phyloP scores from a whole-genome alignment of 2,113 vertebrate species.

The Protomyctophum bolini region DNA sequence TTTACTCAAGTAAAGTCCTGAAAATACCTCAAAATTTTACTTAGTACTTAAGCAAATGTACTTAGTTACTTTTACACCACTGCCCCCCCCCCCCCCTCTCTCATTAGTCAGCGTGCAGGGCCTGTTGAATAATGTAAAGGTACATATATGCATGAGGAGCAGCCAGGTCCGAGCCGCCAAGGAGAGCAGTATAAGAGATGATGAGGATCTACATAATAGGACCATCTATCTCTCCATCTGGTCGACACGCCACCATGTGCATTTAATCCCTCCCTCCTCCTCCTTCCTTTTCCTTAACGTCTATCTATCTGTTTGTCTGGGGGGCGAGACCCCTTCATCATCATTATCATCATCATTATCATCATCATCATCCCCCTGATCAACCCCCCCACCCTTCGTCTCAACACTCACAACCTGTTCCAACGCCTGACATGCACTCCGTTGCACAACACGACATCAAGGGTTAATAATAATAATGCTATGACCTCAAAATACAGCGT shows the following conservation, averaged over 20 bases:
- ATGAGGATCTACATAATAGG: constrained; percentile 70
- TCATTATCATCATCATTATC: not conserved
- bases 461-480: not conserved
- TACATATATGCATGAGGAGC: constrained; percentile 64
- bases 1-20: no score
- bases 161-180: constrained; percentile 5
- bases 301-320: constrained; percentile 51
- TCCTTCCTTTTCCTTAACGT: constrained; percentile 13
- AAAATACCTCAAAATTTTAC: no score
- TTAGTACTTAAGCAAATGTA: no score
- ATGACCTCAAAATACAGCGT: not conserved
- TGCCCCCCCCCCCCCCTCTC: constrained; percentile 60
- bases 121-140: constrained; percentile 77
- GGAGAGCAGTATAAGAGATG: constrained; percentile 22
- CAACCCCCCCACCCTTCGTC: not conserved
- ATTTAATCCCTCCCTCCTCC: constrained; percentile 64
- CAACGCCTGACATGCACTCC: not conserved
- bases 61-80: constrained; percentile 61
- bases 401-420: constrained; percentile 4
- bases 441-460: not conserved
- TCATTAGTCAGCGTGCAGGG: constrained; percentile 61
- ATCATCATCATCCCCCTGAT: constrained; percentile 2
- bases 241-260: constrained; percentile 26
- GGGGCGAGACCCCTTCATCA: constrained; percentile 13
- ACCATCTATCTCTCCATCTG: constrained; percentile 75